A percentile compares a stretch with the other conserved stretches of the same genome.
These are phyloP conservation scores for Clarias pachynema DNA, from an alignment of 2,797 vertebrate species.

Conservation along the genomic window DNA sequence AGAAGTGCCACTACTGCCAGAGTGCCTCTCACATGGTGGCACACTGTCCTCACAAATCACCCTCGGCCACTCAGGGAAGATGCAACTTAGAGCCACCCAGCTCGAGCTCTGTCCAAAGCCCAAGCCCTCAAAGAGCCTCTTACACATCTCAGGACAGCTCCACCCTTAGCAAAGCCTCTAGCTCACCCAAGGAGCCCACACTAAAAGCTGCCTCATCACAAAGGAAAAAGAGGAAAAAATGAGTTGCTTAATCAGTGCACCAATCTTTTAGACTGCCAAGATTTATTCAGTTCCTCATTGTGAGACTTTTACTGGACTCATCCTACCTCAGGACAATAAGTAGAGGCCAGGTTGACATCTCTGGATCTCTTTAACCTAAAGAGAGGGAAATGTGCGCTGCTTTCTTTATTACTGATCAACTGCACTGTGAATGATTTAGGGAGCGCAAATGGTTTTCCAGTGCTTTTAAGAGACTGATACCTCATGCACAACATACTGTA, in stretches of 20 bases:
- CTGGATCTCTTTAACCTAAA: slow-evolving; percentile 13
- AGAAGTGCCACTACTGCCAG: slow-evolving; percentile 98
- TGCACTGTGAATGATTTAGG: slow-evolving; percentile 32
- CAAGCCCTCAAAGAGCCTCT: slow-evolving; percentile 65
- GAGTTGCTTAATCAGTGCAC: neutral
- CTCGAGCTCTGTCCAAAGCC: slow-evolving; percentile 65
- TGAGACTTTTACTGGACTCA: slow-evolving; percentile 3
- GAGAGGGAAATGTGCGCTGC: slow-evolving; percentile 32
- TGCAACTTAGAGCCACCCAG: slow-evolving; percentile 69
- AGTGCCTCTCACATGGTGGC: slow-evolving; percentile 96
- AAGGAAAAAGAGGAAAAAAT: slow-evolving; percentile 79
- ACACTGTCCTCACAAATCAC: slow-evolving; percentile 89
- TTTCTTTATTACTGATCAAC: slow-evolving; percentile 35
- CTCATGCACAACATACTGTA: slow-evolving; percentile 28
- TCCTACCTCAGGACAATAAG: slow-evolving; percentile 35
- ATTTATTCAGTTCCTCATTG: slow-evolving; percentile 25
- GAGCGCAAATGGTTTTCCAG: slow-evolving; percentile 9
- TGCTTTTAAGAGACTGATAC: slow-evolving; percentile 31
- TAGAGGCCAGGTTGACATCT: slow-evolving; percentile 8
- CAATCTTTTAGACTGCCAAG: slow-evolving; percentile 18
- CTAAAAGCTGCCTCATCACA: slow-evolving; percentile 83
- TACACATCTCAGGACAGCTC: slow-evolving; percentile 76
- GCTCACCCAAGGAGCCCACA: slow-evolving; percentile 74
- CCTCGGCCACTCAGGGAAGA: slow-evolving; percentile 85
- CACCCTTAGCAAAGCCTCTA: slow-evolving; percentile 68